phyloP scores from a whole-genome alignment of 2,888 invertebrate genomes.

The Phortica okadai region DNA sequence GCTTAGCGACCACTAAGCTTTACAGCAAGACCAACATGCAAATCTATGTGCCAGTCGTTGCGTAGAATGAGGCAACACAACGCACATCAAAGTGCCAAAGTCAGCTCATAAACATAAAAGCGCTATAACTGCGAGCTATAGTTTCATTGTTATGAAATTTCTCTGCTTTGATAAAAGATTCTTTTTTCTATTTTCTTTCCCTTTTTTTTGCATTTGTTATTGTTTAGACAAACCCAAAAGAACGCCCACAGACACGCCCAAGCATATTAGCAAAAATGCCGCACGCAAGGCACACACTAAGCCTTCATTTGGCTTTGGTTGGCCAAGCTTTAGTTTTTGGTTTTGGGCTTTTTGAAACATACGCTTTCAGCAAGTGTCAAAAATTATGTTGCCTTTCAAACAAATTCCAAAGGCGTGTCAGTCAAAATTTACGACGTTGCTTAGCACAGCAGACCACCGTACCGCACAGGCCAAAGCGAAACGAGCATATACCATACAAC shows the following conservation, averaged over 20 bases:
- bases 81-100: background rate
- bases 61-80: background rate
- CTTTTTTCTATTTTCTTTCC: too few relatives aligned
- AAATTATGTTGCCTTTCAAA: constrained; percentile 25
- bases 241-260: too few relatives aligned
- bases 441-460: background rate
- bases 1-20: too few relatives aligned
- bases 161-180: background rate
- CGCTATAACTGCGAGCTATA: background rate
- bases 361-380: constrained; percentile 24
- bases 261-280: too few relatives aligned
- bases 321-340: background rate
- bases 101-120: background rate
- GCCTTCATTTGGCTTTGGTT: background rate
- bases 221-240: too few relatives aligned
- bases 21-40: too few relatives aligned
- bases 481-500: background rate
- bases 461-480: background rate
- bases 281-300: background rate
- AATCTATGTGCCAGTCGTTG: too few relatives aligned
- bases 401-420: constrained; percentile 30
- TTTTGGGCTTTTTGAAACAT: constrained; percentile 3
- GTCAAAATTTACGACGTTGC: constrained; percentile 24
- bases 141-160: background rate
- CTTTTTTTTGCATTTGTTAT: too few relatives aligned